Percentiles rank a stretch among this genome's conserved stretches.
phyloP scores from a whole-genome alignment of 2,888 invertebrate species.

The Drosophila pegasa region DNA sequence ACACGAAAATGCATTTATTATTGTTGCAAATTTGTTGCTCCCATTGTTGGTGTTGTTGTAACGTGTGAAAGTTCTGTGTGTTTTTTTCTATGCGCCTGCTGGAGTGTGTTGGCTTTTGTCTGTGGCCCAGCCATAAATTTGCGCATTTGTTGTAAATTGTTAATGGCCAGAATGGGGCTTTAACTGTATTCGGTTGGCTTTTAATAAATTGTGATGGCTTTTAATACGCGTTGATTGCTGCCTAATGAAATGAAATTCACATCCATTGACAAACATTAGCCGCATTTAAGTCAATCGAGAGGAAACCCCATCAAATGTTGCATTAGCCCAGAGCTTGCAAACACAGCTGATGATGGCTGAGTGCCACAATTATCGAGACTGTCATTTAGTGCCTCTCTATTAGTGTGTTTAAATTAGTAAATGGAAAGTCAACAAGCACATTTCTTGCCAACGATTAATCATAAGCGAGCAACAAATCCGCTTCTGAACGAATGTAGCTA shows the following conservation, averaged over 20 bases:
- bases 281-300: constrained; percentile 14
- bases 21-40: constrained; percentile 43
- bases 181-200: constrained; percentile 28
- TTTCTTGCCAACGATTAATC: background rate
- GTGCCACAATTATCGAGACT: background rate
- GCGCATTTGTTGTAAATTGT: constrained; percentile 32
- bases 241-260: constrained; percentile 30
- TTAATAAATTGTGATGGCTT: constrained; percentile 40
- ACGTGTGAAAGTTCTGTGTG: constrained; percentile 38
- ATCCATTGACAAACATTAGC: constrained; percentile 11
- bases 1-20: constrained; percentile 70
- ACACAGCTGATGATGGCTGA: background rate
- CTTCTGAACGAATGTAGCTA: background rate
- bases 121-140: constrained; percentile 40
- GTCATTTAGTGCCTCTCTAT: background rate
- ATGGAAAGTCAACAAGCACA: background rate
- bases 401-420: background rate
- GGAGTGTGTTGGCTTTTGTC: constrained; percentile 14
- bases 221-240: constrained; percentile 32
- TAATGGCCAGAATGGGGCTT: constrained; percentile 29
- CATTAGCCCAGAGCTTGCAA: no score
- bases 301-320: constrained; percentile 2
- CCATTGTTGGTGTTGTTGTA: constrained; percentile 26
- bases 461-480: background rate
- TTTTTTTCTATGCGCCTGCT: background rate